Percentiles rank a stretch among this genome's conserved stretches.
phyloP scores from a whole-genome alignment of 2,888 invertebrate species.

The Atherix ibis region DNA sequence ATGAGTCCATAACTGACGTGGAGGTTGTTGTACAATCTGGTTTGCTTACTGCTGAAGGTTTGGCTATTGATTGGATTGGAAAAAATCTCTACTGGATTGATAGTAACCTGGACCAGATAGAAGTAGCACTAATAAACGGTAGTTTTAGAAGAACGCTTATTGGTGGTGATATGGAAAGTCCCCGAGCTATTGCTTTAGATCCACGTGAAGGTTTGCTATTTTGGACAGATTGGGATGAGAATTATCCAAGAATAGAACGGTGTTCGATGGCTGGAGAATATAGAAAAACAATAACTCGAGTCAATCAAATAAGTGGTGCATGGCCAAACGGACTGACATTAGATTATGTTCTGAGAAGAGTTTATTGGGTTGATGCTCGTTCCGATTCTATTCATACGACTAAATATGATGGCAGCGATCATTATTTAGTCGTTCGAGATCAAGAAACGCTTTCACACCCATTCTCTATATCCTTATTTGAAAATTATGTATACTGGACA shows the following conservation, averaged over 20 bases:
- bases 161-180: slow-evolving; percentile 69
- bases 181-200: slow-evolving; percentile 68
- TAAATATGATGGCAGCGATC: slow-evolving; percentile 61
- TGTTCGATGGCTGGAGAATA: slow-evolving; percentile 61
- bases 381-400: slow-evolving; percentile 78
- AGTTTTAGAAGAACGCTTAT: slow-evolving; percentile 59
- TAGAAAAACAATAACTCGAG: slow-evolving; percentile 39
- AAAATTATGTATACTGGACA: slow-evolving; percentile 81
- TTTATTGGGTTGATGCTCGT: slow-evolving; percentile 80
- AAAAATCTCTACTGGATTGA: slow-evolving; percentile 81
- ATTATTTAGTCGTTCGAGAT: slow-evolving; percentile 44
- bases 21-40: slow-evolving; percentile 70
- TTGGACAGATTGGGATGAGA: slow-evolving; percentile 79
- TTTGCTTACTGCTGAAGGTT: slow-evolving; percentile 71
- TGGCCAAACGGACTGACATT: slow-evolving; percentile 77
- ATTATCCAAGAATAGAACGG: slow-evolving; percentile 64
- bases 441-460: slow-evolving; percentile 71
- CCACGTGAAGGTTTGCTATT: slow-evolving; percentile 61
- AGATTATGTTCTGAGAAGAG: slow-evolving; percentile 53
- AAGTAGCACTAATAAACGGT: slow-evolving; percentile 61
- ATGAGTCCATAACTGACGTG: slow-evolving; percentile 51
- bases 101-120: slow-evolving; percentile 67
- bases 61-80: slow-evolving; percentile 80
- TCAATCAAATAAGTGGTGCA: slow-evolving; percentile 39
- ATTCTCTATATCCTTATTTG: slow-evolving; percentile 75